phyloP scores from a whole-genome alignment of 2,797 vertebrate species.

The Artibeus jamaicensis region DNA sequence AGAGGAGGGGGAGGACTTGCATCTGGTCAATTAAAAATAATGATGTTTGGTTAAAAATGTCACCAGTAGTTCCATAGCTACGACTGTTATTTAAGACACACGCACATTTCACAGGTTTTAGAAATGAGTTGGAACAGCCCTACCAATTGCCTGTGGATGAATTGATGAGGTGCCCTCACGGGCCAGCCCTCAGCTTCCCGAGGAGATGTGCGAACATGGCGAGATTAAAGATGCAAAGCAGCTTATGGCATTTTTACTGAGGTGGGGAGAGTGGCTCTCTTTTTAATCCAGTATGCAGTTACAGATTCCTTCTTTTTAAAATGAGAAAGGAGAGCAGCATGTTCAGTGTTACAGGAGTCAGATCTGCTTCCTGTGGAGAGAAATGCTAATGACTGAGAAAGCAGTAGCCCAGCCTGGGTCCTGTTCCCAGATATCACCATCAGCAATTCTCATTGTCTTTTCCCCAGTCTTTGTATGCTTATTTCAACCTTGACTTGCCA shows the following conservation, averaged over 20 bases:
- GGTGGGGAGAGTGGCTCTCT: background rate
- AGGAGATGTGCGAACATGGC: background rate
- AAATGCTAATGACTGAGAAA: background rate
- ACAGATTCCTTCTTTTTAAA: background rate
- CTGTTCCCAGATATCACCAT: background rate
- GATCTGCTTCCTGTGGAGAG: background rate
- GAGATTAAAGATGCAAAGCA: background rate
- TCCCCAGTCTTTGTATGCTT: background rate
- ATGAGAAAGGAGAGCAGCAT: background rate
- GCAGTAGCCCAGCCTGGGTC: background rate
- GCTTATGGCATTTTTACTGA: background rate
- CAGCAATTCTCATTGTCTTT: background rate
- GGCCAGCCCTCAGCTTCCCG: background rate
- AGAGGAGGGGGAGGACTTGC: background rate
- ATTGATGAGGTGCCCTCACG: background rate
- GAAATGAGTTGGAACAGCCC: slow-evolving; percentile 53
- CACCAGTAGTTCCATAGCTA: background rate
- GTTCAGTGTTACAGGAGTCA: background rate
- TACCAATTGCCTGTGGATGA: background rate
- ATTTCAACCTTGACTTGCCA: background rate
- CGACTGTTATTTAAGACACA: slow-evolving; percentile 11
- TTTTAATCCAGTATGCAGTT: background rate
- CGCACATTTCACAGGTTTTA: slow-evolving; percentile 55
- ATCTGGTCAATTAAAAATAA: slow-evolving; percentile 66
- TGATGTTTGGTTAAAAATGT: background rate